Percentiles rank a stretch among this genome's conserved stretches.
phyloP scores from a whole-genome alignment of 2,113 vertebrate species.

The Meriones unguiculatus region DNA sequence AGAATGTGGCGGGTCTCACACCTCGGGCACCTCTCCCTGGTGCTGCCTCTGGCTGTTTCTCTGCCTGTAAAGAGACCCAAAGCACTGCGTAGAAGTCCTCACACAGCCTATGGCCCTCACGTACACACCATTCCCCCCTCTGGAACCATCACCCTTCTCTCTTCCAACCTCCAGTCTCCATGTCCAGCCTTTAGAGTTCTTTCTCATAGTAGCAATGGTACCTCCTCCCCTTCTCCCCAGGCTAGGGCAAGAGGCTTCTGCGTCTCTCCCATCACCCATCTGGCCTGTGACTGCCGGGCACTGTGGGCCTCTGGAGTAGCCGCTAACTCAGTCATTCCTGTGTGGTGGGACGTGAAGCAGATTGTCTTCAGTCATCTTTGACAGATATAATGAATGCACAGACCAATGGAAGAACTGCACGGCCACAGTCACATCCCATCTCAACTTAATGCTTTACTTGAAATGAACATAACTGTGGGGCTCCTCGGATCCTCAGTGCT shows the following conservation, averaged over 20 bases:
- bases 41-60: background rate
- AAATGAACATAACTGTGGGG: background rate
- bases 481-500: background rate
- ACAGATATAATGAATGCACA: background rate
- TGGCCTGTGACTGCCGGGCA: background rate
- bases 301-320: background rate
- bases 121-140: background rate
- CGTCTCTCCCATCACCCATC: rapidly evolving
- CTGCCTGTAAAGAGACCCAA: background rate
- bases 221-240: background rate
- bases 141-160: background rate
- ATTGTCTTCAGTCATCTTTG: background rate
- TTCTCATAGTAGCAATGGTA: background rate
- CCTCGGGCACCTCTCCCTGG: rapidly evolving
- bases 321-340: background rate
- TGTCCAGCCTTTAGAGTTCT: background rate
- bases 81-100: background rate
- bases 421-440: background rate
- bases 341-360: background rate
- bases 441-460: slow-evolving; percentile 3
- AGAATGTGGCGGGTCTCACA: background rate
- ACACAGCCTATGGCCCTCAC: background rate
- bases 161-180: background rate
- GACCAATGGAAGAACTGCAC: background rate
- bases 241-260: background rate